phyloP scores from a whole-genome alignment of 2,888 invertebrate species.

The Pilophorus perplexus region DNA sequence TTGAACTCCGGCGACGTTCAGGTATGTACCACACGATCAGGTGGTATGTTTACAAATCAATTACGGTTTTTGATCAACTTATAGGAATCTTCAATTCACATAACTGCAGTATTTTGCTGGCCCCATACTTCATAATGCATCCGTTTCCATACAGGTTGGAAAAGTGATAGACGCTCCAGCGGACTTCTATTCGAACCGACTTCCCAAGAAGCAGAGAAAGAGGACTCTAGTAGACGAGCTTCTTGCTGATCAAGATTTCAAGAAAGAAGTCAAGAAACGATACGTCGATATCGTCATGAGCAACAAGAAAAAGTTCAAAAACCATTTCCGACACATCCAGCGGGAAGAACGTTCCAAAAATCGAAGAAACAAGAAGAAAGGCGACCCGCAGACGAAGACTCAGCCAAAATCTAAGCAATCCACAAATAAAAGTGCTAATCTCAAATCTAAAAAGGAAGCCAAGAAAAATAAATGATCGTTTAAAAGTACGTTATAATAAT shows the following conservation, averaged over 20 bases:
- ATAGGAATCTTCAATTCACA: too few relatives aligned
- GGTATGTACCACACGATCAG: background rate
- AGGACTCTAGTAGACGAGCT: conserved; percentile 90
- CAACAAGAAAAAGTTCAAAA: conserved; percentile 38
- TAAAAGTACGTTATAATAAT: too few relatives aligned
- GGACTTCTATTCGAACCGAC: conserved; percentile 80
- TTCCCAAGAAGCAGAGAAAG: conserved; percentile 83
- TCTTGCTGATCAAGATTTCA: conserved; percentile 81
- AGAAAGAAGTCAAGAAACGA: conserved; percentile 75
- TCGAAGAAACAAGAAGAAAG: conserved; percentile 11
- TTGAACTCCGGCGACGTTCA: conserved; percentile 14
- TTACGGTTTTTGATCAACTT: too few relatives aligned
- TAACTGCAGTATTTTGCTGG: too few relatives aligned
- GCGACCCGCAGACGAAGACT: too few relatives aligned
- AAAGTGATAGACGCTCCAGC: conserved; percentile 78
- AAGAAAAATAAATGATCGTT: too few relatives aligned
- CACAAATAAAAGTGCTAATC: too few relatives aligned
- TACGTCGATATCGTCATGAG: conserved; percentile 68
- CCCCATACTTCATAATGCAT: too few relatives aligned
- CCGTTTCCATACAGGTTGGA: conserved; percentile 71
- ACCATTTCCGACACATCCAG: conserved; percentile 14
- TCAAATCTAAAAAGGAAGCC: too few relatives aligned
- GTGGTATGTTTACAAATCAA: too few relatives aligned
- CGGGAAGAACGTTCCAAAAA: background rate
- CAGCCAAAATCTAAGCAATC: too few relatives aligned